Base-by-base conservation (phyloP, 2,113 vertebrate genomes). In the Acrocephalus arundinaceus region DNA sequence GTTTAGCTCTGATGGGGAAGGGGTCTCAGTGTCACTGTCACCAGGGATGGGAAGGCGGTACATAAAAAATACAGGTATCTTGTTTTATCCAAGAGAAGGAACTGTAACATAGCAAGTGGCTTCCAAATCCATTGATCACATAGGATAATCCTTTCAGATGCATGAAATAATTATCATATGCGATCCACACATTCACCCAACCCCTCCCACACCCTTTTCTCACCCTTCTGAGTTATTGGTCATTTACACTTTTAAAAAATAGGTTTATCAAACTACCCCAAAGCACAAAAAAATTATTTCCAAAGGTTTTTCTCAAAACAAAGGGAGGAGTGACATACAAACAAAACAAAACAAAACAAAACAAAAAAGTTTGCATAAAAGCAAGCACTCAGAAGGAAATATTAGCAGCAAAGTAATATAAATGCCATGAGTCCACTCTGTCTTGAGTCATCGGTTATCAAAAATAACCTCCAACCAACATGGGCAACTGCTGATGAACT, bases 381-480 rank as follows among this genome's bases (percentile, higher is more conserved):
- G 96, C 98, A 97, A 98, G 97, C 97, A 97, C 97, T 98, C 97
- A 70, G 97, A 96, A 98, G 96, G 97, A 95, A 98, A 94, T 92
- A 80, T 81, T 98, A 98, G 98, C 98, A 98, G 98, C 98, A 98
- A 98, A 97, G 98, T 97, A 97, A 96, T 94, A 96, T 91, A 96
- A 92, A 73, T 59, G 94, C 95, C 75, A 48, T 35, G 62, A 93
- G 87, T 96, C 92, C 93, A 30, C 80, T 93, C 62, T 79, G 55
- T 78, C 74, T 77, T 23, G 5, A 95, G 98, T 98, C 98, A 99
- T 98, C 98, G 98, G 85, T 98, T 99, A 98, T 99, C 99, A 97
- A 99, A 99, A 96, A 99, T 99, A 96, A 99, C 99, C 97, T 99
- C 99, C 95, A 99, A 97, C 99, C 99, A 99, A 97, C 99, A 99